A percentile compares a stretch with the other conserved stretches of the same genome.
These are phyloP conservation scores for Drosophila melanosoma DNA, from an alignment of 2,888 invertebrate species.

Conservation along the genomic window DNA sequence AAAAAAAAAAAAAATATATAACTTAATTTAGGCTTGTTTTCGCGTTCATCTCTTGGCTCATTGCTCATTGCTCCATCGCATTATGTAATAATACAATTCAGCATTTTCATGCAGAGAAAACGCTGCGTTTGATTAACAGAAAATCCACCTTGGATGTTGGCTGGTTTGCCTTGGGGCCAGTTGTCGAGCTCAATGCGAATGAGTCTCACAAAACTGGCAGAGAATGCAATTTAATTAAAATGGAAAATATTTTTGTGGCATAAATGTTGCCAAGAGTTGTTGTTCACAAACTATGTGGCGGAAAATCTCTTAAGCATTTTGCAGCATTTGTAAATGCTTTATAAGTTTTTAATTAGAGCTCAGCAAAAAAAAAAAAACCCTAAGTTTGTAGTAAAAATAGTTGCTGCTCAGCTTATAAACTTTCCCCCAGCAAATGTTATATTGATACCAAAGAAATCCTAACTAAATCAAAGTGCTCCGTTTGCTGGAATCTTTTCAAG, in stretches of 20 bases:
- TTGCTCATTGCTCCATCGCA: background rate
- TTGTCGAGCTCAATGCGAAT: constrained; percentile 6
- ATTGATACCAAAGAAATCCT: background rate
- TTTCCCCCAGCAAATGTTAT: background rate
- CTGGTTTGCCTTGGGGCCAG: constrained; percentile 7
- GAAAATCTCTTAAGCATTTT: constrained; percentile 27
- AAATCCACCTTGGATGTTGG: constrained; percentile 52
- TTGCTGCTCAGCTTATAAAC: background rate
- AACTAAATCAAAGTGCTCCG: background rate
- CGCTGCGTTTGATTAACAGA: constrained; percentile 74
- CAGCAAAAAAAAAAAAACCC: background rate
- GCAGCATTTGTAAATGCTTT: constrained; percentile 5
- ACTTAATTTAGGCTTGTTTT: background rate
- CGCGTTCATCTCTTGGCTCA: constrained; percentile 7
- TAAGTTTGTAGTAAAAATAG: background rate
- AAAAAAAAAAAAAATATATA: background rate
- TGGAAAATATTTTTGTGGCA: constrained; percentile 61
- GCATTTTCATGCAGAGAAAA: constrained; percentile 67
- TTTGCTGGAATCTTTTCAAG: background rate
- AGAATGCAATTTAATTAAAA: constrained; percentile 79
- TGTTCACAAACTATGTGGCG: constrained; percentile 6
- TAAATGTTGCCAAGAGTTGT: constrained; percentile 43
- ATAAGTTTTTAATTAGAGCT: background rate
- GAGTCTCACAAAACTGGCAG: constrained; percentile 19
- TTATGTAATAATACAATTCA: constrained; percentile 76